Conservation (phyloP, 2,888 invertebrate species). For the Stenolophus ochropezus region DNA sequence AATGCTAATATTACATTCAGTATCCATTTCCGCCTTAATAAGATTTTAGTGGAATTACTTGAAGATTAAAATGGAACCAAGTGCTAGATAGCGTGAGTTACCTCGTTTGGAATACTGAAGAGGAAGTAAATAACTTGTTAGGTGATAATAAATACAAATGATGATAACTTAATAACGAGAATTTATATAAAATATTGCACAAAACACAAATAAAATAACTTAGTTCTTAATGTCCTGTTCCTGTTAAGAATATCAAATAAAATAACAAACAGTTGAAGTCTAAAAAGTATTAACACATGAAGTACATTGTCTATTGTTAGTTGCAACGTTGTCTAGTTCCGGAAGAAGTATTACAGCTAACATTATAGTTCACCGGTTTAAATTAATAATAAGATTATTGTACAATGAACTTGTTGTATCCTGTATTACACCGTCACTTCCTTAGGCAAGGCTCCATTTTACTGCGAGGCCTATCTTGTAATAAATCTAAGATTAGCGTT, state of each 20-base stretch:
- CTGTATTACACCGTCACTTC: not conserved
- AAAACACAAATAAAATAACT: too few species aligned
- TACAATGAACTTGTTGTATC: constrained; percentile 21
- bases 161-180: not conserved
- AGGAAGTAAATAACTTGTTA: not conserved
- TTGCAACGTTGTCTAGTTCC: not conserved
- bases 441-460: constrained; percentile 6
- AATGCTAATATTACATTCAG: too few species aligned
- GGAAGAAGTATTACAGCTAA: not conserved
- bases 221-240: too few species aligned
- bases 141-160: not conserved
- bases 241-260: too few species aligned
- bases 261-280: too few species aligned
- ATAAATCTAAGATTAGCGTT: not conserved
- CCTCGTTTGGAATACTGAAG: not conserved
- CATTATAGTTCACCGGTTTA: constrained; percentile 11
- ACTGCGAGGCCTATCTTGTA: not conserved
- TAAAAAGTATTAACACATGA: not conserved
- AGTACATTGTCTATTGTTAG: not conserved
- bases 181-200: too few species aligned
- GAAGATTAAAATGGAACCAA: not conserved
- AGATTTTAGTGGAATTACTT: too few species aligned
- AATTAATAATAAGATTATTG: constrained; percentile 9
- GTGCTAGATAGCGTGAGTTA: not conserved
- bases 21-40: too few species aligned